Evolutionary conservation across 2,888 invertebrate genomes (phyloP).

Genomic region (Aspidiotus rigidus): DNA sequence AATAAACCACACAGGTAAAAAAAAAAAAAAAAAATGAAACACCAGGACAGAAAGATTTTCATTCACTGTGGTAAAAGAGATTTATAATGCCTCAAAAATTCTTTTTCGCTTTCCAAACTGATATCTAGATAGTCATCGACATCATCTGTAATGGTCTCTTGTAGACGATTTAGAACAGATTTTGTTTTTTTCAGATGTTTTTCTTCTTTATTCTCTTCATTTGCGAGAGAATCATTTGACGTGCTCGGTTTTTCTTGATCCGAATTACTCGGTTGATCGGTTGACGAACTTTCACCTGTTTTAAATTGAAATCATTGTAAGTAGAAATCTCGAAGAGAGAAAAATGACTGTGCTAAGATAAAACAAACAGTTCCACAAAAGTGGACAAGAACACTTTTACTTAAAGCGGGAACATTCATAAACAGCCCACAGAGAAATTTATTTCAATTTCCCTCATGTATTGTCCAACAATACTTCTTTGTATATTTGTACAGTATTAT

Average conservation of each 20-base stretch:
- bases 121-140: conserved; percentile 13
- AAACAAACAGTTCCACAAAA: not conserved
- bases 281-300: not conserved
- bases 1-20: no score
- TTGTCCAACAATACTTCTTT: no score
- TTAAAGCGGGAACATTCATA: no score
- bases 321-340: not conserved
- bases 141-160: not conserved
- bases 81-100: conserved; percentile 13
- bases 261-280: not conserved
- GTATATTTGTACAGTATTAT: no score
- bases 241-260: not conserved
- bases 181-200: not conserved
- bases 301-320: not conserved
- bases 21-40: no score
- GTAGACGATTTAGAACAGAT: not conserved
- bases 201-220: not conserved
- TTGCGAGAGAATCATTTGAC: not conserved
- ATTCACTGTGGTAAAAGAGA: conserved; percentile 8
- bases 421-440: no score
- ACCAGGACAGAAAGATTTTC: no score
- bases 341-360: not conserved
- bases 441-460: no score
- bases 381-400: no score
- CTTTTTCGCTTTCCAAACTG: conserved; percentile 14